Percentiles rank a stretch among this genome's conserved stretches.
phyloP scores from a whole-genome alignment of 2,888 invertebrate species.

The Acronicta leporina region DNA sequence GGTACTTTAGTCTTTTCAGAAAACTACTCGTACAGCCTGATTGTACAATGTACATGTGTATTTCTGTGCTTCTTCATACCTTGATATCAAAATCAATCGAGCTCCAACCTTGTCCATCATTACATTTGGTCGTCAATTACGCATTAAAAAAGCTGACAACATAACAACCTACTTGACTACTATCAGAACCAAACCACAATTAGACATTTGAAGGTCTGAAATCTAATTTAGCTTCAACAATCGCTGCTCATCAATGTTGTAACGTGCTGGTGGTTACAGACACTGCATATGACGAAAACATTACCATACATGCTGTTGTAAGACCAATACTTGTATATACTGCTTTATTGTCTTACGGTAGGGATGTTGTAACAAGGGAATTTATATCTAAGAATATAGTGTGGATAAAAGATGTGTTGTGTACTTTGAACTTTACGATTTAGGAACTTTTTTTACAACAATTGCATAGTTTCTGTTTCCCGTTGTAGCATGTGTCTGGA shows the following conservation, averaged over 20 bases:
- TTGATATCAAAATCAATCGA: too few relatives aligned
- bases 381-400: too few relatives aligned
- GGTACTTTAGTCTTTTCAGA: too few relatives aligned
- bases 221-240: constrained; percentile 25
- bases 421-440: too few relatives aligned
- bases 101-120: too few relatives aligned
- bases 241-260: constrained; percentile 29
- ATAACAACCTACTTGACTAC: constrained; percentile 17
- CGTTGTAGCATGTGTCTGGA: too few relatives aligned
- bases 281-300: constrained; percentile 47
- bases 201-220: constrained; percentile 46
- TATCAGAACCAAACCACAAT: constrained; percentile 14
- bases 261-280: constrained; percentile 32
- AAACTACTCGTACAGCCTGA: too few relatives aligned
- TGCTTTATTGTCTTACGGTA: constrained; percentile 41
- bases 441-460: too few relatives aligned
- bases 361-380: constrained; percentile 29
- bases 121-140: too few relatives aligned
- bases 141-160: constrained; percentile 5
- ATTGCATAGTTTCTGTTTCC: too few relatives aligned
- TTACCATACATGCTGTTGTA: constrained; percentile 48
- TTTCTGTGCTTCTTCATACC: too few relatives aligned
- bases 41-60: too few relatives aligned
- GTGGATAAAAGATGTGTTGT: not conserved
- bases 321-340: constrained; percentile 31